Evolutionary conservation across 2,888 invertebrate species (phyloP).

Genomic region (Antitype chi): DNA sequence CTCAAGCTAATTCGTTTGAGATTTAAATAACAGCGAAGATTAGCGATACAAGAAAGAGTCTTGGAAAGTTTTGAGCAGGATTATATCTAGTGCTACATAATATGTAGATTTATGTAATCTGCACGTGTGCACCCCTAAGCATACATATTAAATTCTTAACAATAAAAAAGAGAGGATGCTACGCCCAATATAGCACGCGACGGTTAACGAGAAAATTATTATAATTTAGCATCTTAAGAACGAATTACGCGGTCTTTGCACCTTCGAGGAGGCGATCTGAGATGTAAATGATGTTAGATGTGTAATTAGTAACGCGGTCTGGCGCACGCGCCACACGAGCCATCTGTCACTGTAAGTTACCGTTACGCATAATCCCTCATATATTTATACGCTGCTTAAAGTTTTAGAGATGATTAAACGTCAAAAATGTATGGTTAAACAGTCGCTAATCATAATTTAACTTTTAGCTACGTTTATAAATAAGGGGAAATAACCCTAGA

Average conservation of each 20-base stretch:
- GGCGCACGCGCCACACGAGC: constrained; percentile 39
- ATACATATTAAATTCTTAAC: constrained; percentile 50
- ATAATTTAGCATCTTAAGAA: constrained; percentile 61
- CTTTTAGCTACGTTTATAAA: no score
- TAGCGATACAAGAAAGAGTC: neutral
- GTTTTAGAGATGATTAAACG: no score
- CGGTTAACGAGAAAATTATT: constrained; percentile 60
- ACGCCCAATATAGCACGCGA: constrained; percentile 63
- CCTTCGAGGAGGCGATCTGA: constrained; percentile 41
- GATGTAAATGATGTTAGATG: constrained; percentile 56
- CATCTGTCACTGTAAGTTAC: constrained; percentile 56
- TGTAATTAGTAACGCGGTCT: constrained; percentile 64
- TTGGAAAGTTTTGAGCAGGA: constrained; percentile 26
- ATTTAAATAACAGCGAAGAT: constrained; percentile 30
- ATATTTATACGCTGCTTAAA: no score
- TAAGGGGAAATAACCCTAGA: constrained; percentile 3
- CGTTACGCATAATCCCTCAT: constrained; percentile 25
- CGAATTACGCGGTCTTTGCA: constrained; percentile 64
- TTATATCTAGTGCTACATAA: neutral
- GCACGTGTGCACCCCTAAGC: constrained; percentile 45
- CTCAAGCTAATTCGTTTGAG: constrained; percentile 1
- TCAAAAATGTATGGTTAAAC: no score
- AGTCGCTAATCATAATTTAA: no score
- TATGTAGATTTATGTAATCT: constrained; percentile 47
- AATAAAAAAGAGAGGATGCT: constrained; percentile 46